phyloP scores from a whole-genome alignment of 2,888 invertebrate species.

The Panzeria rudis region DNA sequence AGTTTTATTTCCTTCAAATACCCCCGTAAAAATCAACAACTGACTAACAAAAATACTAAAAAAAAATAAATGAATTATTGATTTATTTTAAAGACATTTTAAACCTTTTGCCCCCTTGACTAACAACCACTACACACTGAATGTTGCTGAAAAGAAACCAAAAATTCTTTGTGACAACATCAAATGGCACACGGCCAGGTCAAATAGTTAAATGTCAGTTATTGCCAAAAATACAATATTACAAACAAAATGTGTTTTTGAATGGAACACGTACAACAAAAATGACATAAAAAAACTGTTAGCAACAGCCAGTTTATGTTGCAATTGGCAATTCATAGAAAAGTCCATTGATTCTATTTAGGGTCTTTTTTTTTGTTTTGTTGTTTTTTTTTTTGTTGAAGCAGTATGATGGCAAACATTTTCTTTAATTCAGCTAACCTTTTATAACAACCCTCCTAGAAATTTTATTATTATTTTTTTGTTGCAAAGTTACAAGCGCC shows the following conservation, averaged over 20 bases:
- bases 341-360: constrained; percentile 1
- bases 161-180: constrained; percentile 42
- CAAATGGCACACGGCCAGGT: constrained; percentile 68
- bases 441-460: not conserved
- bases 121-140: constrained; percentile 7
- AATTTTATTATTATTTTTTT: not conserved
- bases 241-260: constrained; percentile 50
- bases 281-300: constrained; percentile 26
- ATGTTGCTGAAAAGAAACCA: constrained; percentile 16
- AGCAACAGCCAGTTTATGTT: constrained; percentile 56
- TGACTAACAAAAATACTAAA: not conserved
- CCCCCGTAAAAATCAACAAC: constrained; percentile 20
- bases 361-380: not conserved
- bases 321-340: not conserved
- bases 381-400: no score
- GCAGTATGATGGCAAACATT: not conserved
- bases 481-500: constrained; percentile 21
- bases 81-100: constrained; percentile 25
- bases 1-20: not conserved
- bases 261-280: constrained; percentile 23
- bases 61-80: constrained; percentile 24
- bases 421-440: not conserved
- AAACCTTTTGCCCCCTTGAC: constrained; percentile 34
- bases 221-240: constrained; percentile 60
- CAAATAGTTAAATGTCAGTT: constrained; percentile 63